Conservation (phyloP, 1,140 invertebrate genomes). For the Lepidotrigona ventralis region DNA sequence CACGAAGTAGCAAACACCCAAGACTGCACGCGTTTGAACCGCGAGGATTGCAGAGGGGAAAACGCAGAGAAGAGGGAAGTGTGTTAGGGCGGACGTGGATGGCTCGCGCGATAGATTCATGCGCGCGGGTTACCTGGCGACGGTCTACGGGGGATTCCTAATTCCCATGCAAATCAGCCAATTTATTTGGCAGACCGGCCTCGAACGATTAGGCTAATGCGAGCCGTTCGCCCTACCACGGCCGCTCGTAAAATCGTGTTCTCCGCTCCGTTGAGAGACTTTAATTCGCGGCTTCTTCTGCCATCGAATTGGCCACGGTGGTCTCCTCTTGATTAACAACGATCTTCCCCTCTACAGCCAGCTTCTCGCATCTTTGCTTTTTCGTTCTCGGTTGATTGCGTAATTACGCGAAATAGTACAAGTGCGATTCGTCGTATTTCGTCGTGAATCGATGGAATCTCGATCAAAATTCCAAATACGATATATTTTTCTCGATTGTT, state of each 20-base stretch:
- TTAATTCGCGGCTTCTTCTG: slow-evolving; percentile 61
- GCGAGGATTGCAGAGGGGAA: slow-evolving; percentile 5
- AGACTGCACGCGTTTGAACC: slow-evolving; percentile 11
- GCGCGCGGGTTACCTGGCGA: slow-evolving; percentile 44
- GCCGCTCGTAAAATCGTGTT: slow-evolving; percentile 63
- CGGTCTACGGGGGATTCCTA: slow-evolving; percentile 68
- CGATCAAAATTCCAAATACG: background rate
- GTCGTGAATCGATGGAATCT: no score
- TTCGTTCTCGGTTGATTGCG: background rate
- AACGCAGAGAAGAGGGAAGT: background rate
- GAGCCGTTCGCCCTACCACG: slow-evolving; percentile 35
- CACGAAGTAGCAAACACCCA: slow-evolving; percentile 27
- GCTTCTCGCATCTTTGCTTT: slow-evolving; percentile 22
- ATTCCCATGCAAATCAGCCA: slow-evolving; percentile 78
- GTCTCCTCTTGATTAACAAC: slow-evolving; percentile 58
- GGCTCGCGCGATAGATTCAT: slow-evolving; percentile 40
- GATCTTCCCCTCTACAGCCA: slow-evolving; percentile 8
- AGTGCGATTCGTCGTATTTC: background rate
- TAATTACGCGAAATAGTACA: slow-evolving; percentile 21
- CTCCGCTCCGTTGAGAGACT: slow-evolving; percentile 35
- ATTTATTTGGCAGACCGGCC: slow-evolving; percentile 74
- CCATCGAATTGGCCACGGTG: slow-evolving; percentile 47
- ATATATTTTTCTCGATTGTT: background rate
- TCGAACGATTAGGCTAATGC: slow-evolving; percentile 75
- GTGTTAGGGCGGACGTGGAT: slow-evolving; percentile 1